Evolutionary conservation across 2,113 vertebrate species (phyloP), one percentile per base, ranked within the genome.

Genomic region (Myxocyprinus asiaticus): DNA sequence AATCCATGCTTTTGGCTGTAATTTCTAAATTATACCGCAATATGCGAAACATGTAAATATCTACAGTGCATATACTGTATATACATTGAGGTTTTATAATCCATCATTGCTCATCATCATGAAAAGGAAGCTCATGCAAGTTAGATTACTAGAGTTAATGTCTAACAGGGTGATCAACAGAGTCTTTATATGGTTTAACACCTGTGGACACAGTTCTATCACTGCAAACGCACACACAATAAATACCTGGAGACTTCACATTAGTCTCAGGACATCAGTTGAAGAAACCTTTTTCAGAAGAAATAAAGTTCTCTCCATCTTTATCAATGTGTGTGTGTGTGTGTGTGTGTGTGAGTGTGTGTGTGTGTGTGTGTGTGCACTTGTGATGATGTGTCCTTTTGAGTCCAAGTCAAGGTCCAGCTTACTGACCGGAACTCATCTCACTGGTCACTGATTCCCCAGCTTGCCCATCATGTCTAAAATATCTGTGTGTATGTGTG

Each of bases 381-480:
- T 6, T 58, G 68, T 33, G 59, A 59, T 8, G 10, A 53, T 72
- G 58, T 48, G 68, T 53, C 11, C 48, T 33, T 42, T 15, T 15
- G 71, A 65, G 44, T 48, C 44, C 55, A 64, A 79, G 43, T 73
- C 81, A 83, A 79, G 50, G 82, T 79, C 80, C 80, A 56, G 56
- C 59, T 73, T 79, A 78, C 8, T 76, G 58, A 62, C 73, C 76
- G 62, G 74, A 73, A 72, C 74, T 56, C 68, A 72, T 53, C 42
- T 63, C 55, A 68, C 56, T 81, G 64, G 68, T 67, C 64, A 56
- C 48, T 78, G 42, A 72, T 67, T 78, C 64, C 53, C 79, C 64
- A 70, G 66, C 11, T 77, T 51, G 44, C 51, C 15, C 66, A 69
- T 62, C 15, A 47, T 33, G n/a, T 77, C 64, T 77, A 17, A 77